Percentiles rank a stretch among this genome's conserved stretches.
These are phyloP conservation scores for Caenorhabditis zanzibari DNA, from an alignment of 2,888 invertebrate species.

Conservation along the genomic window DNA sequence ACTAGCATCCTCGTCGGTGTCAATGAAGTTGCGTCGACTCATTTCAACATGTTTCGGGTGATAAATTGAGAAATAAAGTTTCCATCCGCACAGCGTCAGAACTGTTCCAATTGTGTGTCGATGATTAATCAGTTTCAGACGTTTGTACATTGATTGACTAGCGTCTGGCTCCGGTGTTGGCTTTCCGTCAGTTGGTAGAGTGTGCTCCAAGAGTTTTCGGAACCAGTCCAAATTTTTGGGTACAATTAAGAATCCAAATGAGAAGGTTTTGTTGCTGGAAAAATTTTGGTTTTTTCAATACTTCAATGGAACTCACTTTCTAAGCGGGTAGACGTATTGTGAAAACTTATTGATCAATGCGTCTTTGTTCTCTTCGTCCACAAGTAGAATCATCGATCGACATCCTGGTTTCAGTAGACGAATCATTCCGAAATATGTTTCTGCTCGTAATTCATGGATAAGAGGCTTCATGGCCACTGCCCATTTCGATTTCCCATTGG, in stretches of 20 bases:
- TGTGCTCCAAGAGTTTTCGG: constrained; percentile 91
- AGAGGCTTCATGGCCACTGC: constrained; percentile 84
- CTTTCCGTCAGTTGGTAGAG: constrained; percentile 86
- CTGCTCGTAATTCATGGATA: constrained; percentile 93
- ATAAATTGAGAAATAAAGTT: constrained; percentile 98
- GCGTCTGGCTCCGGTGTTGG: constrained; percentile 58
- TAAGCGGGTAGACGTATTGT: constrained; percentile 95
- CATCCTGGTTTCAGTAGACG: constrained; percentile 92
- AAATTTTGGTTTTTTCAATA: too few relatives aligned
- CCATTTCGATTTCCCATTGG: constrained; percentile 23
- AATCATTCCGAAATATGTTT: constrained; percentile 96
- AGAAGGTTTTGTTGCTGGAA: constrained; percentile 93
- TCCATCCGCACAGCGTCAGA: constrained; percentile 94
- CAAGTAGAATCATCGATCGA: constrained; percentile 92
- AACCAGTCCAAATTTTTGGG: constrained; percentile 97
- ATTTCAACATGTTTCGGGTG: constrained; percentile 93
- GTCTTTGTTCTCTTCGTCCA: constrained; percentile 92
- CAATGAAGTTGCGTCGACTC: constrained; percentile 61
- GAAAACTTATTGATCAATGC: constrained; percentile 94
- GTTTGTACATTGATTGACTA: constrained; percentile 68
- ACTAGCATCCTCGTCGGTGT: constrained; percentile 58
- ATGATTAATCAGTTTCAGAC: constrained; percentile 89
- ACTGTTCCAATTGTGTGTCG: constrained; percentile 98
- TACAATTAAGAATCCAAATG: constrained; percentile 94
- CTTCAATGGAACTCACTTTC: constrained; percentile 89